A percentile compares a stretch with the other conserved stretches of the same genome.
phyloP scores from a whole-genome alignment of 2,113 vertebrate species.

The Antennarius striatus region DNA sequence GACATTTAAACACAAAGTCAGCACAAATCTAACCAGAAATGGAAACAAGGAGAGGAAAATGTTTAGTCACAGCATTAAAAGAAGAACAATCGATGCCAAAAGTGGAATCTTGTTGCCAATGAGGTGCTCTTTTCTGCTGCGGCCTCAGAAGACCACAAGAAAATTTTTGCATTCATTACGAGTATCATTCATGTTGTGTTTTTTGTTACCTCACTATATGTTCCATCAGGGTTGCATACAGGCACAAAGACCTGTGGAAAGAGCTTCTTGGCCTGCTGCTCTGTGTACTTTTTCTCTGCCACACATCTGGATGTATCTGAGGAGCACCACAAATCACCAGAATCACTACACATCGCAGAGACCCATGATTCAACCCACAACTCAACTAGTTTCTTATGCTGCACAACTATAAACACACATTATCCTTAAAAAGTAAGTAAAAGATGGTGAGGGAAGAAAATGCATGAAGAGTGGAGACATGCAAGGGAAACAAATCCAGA shows the following conservation, averaged over 20 bases:
- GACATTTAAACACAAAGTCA: conserved; percentile 17
- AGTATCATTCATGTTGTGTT: background rate
- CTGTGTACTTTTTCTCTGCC: conserved; percentile 96
- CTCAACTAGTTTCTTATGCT: conserved; percentile 48
- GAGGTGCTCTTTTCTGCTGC: no score
- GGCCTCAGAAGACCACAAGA: no score
- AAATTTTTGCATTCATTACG: background rate
- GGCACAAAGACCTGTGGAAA: conserved; percentile 96
- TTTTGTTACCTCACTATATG: conserved; percentile 91
- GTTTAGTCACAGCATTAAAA: background rate
- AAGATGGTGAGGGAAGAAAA: conserved; percentile 56
- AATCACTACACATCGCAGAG: conserved; percentile 45
- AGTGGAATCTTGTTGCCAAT: no score
- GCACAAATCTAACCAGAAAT: background rate
- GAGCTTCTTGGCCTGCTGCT: conserved; percentile 95
- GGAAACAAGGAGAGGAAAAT: background rate
- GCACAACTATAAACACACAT: conserved; percentile 39
- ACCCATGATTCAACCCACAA: conserved; percentile 38
- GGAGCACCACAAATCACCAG: conserved; percentile 62
- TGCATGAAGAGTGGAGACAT: conserved; percentile 18
- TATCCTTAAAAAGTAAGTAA: conserved; percentile 49
- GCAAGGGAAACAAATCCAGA: conserved; percentile 67
- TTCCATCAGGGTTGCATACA: conserved; percentile 93
- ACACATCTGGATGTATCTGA: conserved; percentile 95
- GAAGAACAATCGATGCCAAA: no score